Conservation (phyloP, 2,888 invertebrate species). For the Sceliomorpha sp. region DNA sequence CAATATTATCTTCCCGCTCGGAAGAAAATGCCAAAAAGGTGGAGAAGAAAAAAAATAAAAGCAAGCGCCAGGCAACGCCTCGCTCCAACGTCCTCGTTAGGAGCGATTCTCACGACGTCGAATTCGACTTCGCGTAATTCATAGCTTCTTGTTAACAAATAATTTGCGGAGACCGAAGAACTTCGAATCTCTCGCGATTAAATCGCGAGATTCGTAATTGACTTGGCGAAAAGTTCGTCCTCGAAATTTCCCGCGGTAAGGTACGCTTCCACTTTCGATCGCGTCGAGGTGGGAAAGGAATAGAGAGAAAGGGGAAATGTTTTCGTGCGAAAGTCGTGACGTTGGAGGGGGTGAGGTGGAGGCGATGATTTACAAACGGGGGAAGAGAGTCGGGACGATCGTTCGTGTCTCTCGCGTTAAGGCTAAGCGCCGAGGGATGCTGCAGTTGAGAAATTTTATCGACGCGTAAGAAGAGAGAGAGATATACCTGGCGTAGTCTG, state of each 20-base stretch:
- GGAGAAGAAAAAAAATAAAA: no score
- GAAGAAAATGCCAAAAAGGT: no score
- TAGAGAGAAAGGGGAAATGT: slow-evolving; percentile 9
- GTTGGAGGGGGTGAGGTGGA: background rate
- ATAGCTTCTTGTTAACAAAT: no score
- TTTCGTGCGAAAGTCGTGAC: slow-evolving; percentile 22
- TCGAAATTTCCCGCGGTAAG: background rate
- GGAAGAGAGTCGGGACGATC: slow-evolving; percentile 23
- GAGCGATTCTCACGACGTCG: no score
- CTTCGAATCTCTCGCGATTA: slow-evolving; percentile 2
- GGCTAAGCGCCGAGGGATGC: slow-evolving; percentile 40
- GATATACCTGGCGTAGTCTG: slow-evolving; percentile 71
- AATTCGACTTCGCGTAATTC: no score
- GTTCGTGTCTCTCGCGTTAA: slow-evolving; percentile 40
- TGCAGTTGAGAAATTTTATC: slow-evolving; percentile 50
- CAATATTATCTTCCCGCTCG: no score
- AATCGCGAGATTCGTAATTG: background rate
- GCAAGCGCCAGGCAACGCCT: no score
- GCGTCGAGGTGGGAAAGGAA: no score
- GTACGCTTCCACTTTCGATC: slow-evolving; percentile 27
- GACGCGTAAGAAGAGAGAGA: slow-evolving; percentile 45
- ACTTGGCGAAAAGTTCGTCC: slow-evolving; percentile 1
- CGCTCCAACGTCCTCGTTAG: no score
- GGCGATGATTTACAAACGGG: slow-evolving; percentile 8
- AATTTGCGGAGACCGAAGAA: no score